These are phyloP conservation scores for Sebastes hopkinsi DNA, from an alignment of 2,797 vertebrate species.

Conservation along the genomic window DNA sequence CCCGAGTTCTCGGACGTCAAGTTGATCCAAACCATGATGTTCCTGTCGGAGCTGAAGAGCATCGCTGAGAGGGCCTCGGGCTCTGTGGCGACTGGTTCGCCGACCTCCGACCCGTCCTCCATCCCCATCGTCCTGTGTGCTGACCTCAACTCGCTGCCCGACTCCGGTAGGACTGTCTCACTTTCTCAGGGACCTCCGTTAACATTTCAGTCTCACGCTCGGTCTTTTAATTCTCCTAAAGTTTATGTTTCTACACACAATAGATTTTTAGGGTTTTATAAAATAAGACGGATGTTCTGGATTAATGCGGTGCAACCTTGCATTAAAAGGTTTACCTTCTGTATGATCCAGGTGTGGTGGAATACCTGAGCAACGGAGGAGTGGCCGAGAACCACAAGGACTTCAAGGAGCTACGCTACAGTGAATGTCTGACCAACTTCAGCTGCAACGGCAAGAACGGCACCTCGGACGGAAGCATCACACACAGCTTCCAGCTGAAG, in stretches of 20 bases:
- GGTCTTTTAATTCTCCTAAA: background rate
- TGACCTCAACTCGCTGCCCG: slow-evolving; percentile 98
- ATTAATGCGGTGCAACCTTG: background rate
- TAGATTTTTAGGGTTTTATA: background rate
- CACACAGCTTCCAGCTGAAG: slow-evolving; percentile 96
- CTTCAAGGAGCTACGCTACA: slow-evolving; percentile 97
- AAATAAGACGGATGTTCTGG: background rate
- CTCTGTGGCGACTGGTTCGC: slow-evolving; percentile 82
- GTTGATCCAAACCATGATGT: slow-evolving; percentile 99
- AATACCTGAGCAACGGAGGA: slow-evolving; percentile 95
- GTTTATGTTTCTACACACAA: background rate
- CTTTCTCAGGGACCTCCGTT: background rate
- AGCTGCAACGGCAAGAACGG: slow-evolving; percentile 93
- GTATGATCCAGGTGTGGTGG: slow-evolving; percentile 89
- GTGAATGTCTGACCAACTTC: slow-evolving; percentile 97
- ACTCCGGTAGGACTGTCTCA: slow-evolving; percentile 87
- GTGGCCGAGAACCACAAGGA: slow-evolving; percentile 99
- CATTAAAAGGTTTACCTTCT: too few relatives aligned
- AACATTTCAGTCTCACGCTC: background rate
- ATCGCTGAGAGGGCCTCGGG: slow-evolving; percentile 92
- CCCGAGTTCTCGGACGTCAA: slow-evolving; percentile 98
- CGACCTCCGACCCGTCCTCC: slow-evolving; percentile 86
- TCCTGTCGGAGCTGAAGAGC: slow-evolving; percentile 96
- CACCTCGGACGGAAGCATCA: slow-evolving; percentile 92
- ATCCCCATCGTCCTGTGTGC: slow-evolving; percentile 98